Base-by-base conservation (phyloP, 2,797 vertebrate genomes). In the Megalops cyprinoides region DNA sequence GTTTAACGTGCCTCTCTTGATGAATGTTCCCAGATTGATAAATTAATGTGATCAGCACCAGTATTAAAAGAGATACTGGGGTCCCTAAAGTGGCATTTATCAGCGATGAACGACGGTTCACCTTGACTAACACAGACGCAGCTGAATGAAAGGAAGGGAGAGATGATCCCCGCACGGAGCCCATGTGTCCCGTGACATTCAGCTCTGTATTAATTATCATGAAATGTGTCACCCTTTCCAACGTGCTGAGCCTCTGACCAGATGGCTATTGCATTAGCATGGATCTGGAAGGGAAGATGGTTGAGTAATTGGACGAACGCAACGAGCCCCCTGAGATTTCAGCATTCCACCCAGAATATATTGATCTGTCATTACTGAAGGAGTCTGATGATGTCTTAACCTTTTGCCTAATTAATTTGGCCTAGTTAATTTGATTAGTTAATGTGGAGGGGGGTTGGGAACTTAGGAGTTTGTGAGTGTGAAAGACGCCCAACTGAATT, bases 201-300 rank as follows among this genome's bases (percentile, higher is more conserved):
- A 49, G 53, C 55, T 75, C 69, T 53, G 71, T 74, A 80, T 80
- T 80, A 75, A 80, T 80, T 80, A 80, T 62, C 51, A 44, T 56
- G 67, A 53, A 62, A 75, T 37, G 79, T 75, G 79, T 75, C 79
- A 75, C 79, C 55, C 44, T 49, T 56, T 65, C 49, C 71, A 49
- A 31, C 31, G 71, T 39, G 39, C 48, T n/a, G 39, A 28, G 69
- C 51, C 79, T 80, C 79, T 74, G 69, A 42, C 69, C 71, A 80
- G 55, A 80, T 75, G 79, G 79, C 69, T 74, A 49, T 37, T 60
- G 49, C 74, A 80, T 80, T 80, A 80, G 42, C 42, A 49, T 28
- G 69, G 71, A 80, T 74, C 42, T 73, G 69, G 74, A 74, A 74
- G 42, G 73, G 79, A n/a, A 80, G 51, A 80, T 74, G 74, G 46